These are phyloP conservation scores for Limonius californicus DNA, from an alignment of 1,140 invertebrate genomes.

Conservation along the genomic window DNA sequence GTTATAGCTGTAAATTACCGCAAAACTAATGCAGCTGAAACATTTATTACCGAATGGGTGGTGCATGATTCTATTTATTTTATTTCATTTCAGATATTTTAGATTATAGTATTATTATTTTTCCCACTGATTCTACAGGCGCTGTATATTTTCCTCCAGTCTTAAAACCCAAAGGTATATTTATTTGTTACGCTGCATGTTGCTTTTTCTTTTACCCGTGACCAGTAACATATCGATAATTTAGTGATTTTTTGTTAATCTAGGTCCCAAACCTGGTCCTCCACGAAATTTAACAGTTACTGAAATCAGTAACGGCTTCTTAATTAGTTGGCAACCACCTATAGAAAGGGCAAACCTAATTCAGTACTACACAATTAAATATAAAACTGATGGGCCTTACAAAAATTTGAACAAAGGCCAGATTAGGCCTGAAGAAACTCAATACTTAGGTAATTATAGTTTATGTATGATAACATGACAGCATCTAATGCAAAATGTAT, in stretches of 20 bases:
- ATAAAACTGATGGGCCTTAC: conserved; percentile 82
- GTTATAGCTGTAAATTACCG: background rate
- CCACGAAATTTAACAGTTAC: conserved; percentile 84
- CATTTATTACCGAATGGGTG: conserved; percentile 18
- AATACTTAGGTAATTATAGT: conserved; percentile 67
- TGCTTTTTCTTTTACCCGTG: background rate
- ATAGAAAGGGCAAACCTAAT: conserved; percentile 71
- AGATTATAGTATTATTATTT: conserved; percentile 73
- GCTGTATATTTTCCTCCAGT: conserved; percentile 35
- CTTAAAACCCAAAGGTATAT: conserved; percentile 6
- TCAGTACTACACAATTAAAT: conserved; percentile 89
- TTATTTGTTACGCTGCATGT: conserved; percentile 2
- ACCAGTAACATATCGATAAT: too few species aligned
- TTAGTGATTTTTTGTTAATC: background rate
- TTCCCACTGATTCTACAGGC: conserved; percentile 74
- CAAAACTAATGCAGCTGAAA: conserved; percentile 7
- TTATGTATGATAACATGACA: background rate
- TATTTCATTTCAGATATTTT: conserved; percentile 66
- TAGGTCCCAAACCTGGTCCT: conserved; percentile 83
- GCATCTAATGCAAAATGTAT: background rate
- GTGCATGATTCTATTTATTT: conserved; percentile 28
- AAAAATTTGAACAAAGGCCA: conserved; percentile 81
- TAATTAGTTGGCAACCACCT: conserved; percentile 86
- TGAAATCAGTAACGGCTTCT: conserved; percentile 79
- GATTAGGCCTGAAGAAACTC: conserved; percentile 82